Evolutionary conservation across 1,140 invertebrate genomes (phyloP).

Genomic region (Pseudomyrmex gracilis): DNA sequence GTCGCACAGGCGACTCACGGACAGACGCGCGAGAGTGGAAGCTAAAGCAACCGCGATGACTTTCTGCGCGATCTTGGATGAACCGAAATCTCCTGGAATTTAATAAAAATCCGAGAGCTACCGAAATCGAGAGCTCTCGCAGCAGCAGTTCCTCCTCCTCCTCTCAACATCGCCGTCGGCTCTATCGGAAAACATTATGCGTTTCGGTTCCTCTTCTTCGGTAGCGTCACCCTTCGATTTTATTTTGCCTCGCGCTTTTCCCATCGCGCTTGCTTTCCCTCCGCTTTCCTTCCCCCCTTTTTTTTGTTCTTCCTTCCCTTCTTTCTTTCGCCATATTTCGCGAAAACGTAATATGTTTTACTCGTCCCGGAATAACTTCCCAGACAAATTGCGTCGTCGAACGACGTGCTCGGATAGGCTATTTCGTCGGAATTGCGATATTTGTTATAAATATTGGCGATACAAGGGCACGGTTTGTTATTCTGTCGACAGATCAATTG

Average conservation of each 20-base stretch:
- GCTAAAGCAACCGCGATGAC: slow-evolving; percentile 38
- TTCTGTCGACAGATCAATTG: slow-evolving; percentile 15
- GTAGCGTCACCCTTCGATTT: slow-evolving; percentile 31
- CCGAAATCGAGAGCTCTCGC: slow-evolving; percentile 36
- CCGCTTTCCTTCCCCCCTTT: not conserved
- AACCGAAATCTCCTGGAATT: slow-evolving; percentile 48
- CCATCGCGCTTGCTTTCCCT: not conserved
- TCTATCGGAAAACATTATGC: slow-evolving; percentile 51
- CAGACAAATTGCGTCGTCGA: slow-evolving; percentile 45
- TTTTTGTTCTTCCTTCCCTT: not conserved
- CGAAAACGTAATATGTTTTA: not conserved
- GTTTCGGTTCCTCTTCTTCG: slow-evolving; percentile 20
- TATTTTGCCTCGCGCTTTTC: slow-evolving; percentile 39
- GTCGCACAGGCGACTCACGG: not conserved
- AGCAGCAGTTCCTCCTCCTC: not conserved
- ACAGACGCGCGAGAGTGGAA: slow-evolving; percentile 7
- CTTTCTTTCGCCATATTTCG: not conserved
- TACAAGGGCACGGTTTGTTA: slow-evolving; percentile 16
- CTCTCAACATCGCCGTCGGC: not conserved
- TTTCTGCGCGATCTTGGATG: slow-evolving; percentile 51
- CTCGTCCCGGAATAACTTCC: slow-evolving; percentile 17
- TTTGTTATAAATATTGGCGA: slow-evolving; percentile 45
- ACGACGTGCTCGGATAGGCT: not conserved
- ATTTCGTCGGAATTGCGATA: slow-evolving; percentile 29
- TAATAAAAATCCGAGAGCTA: slow-evolving; percentile 63